These are phyloP conservation scores for Drosophila monieri DNA, from an alignment of 2,888 invertebrate species.

Conservation along the genomic window DNA sequence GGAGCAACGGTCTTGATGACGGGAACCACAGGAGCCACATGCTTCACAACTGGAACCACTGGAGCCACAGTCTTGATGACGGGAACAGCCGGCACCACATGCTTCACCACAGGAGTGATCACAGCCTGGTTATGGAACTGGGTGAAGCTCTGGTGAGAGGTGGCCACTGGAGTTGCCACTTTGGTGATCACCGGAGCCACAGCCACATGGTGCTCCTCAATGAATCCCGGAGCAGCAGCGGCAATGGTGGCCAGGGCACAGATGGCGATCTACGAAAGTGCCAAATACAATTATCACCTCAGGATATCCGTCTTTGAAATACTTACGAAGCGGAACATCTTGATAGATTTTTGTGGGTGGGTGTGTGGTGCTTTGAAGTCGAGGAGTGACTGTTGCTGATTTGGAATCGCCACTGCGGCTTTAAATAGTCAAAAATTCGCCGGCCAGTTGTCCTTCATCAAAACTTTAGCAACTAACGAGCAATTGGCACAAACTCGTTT, in stretches of 20 bases:
- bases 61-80: slow-evolving; percentile 50
- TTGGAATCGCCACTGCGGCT: slow-evolving; percentile 18
- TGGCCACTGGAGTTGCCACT: slow-evolving; percentile 83
- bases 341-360: slow-evolving; percentile 35
- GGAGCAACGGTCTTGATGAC: slow-evolving; percentile 38
- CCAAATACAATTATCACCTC: not conserved
- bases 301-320: not conserved
- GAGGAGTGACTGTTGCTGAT: slow-evolving; percentile 64
- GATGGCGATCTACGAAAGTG: slow-evolving; percentile 61
- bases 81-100: slow-evolving; percentile 59
- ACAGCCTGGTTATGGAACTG: slow-evolving; percentile 85
- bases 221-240: slow-evolving; percentile 78
- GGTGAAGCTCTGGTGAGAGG: slow-evolving; percentile 86
- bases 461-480: slow-evolving; percentile 27
- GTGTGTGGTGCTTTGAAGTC: slow-evolving; percentile 47
- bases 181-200: slow-evolving; percentile 78
- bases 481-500: slow-evolving; percentile 58
- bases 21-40: slow-evolving; percentile 43
- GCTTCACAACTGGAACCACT: slow-evolving; percentile 30
- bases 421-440: slow-evolving; percentile 52
- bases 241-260: slow-evolving; percentile 79
- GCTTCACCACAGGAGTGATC: slow-evolving; percentile 59
- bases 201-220: slow-evolving; percentile 79
- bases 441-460: slow-evolving; percentile 62
- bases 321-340: slow-evolving; percentile 84